Conservation (phyloP, 2,113 vertebrate species). For the Anseranas semipalmata region DNA sequence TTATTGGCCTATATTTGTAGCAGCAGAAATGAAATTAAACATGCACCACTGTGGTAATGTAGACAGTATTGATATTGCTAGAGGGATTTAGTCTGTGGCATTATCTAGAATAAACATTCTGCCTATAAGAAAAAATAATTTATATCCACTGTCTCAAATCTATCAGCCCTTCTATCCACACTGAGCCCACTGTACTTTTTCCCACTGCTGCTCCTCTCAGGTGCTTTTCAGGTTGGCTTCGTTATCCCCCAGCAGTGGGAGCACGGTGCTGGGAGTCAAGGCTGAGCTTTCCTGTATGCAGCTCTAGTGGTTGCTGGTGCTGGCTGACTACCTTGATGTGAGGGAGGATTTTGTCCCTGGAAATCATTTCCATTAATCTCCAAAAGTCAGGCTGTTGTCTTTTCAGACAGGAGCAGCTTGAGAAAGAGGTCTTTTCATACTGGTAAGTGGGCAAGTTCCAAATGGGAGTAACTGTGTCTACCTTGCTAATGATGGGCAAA, state of each 20-base stretch:
- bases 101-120: slow-evolving; percentile 6
- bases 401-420: neutral
- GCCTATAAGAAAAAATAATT: neutral
- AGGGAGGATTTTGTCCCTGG: neutral
- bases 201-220: neutral
- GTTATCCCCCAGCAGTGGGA: neutral
- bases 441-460: neutral
- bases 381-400: neutral
- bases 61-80: slow-evolving; percentile 41
- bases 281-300: neutral
- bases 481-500: neutral
- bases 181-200: neutral
- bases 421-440: neutral
- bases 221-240: neutral
- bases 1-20: slow-evolving; percentile 62
- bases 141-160: neutral
- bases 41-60: neutral
- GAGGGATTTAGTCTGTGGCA: slow-evolving; percentile 26
- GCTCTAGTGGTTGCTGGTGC: neutral
- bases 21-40: slow-evolving; percentile 57
- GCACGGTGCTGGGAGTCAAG: neutral
- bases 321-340: fast-evolving
- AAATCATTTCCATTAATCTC: neutral
- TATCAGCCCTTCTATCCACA: neutral
- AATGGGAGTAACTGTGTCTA: neutral